phyloP scores from a whole-genome alignment of 2,797 vertebrate species.

The Enteromius viviparus region DNA sequence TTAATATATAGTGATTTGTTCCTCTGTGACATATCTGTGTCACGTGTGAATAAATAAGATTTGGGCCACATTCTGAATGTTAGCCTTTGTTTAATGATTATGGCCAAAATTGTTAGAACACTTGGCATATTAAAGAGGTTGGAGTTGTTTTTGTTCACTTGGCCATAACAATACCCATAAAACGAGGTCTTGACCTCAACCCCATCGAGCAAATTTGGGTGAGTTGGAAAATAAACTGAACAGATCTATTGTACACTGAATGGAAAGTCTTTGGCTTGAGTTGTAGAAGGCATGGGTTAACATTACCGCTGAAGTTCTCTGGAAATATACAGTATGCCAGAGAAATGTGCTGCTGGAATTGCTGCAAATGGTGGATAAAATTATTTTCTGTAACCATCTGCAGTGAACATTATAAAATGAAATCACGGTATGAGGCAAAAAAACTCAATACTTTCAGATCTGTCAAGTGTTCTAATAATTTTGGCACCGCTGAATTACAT shows the following conservation, averaged over 20 bases:
- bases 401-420: not conserved
- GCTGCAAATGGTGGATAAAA: not conserved
- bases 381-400: not conserved
- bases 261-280: not conserved
- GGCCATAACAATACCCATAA: too few species aligned
- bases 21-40: too few species aligned
- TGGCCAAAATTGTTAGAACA: too few species aligned
- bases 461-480: not conserved
- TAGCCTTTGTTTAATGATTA: too few species aligned
- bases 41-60: too few species aligned
- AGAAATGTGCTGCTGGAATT: not conserved
- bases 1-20: too few species aligned
- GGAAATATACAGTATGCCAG: not conserved
- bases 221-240: not conserved
- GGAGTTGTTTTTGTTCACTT: too few species aligned
- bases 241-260: not conserved
- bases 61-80: too few species aligned
- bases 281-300: not conserved
- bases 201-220: not conserved
- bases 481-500: not conserved
- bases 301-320: not conserved
- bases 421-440: not conserved
- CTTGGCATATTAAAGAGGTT: too few species aligned
- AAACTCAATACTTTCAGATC: not conserved
- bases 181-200: not conserved